phyloP scores from a whole-genome alignment of 2,797 vertebrate genomes.

The Poeciliopsis presidionis region DNA sequence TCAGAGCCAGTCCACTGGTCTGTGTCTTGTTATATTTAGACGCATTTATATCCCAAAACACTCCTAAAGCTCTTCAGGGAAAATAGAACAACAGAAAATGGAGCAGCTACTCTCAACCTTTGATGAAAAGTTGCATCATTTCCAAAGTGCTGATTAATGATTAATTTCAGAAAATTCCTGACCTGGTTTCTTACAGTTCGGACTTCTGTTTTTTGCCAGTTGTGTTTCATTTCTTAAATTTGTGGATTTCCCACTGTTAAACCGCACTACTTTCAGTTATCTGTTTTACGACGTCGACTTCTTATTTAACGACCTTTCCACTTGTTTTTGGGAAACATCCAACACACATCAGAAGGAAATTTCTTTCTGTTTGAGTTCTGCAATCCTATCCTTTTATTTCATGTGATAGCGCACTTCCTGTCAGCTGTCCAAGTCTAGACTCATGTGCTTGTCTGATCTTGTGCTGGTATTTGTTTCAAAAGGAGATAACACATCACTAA shows the following conservation, averaged over 20 bases:
- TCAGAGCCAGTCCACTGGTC: neutral
- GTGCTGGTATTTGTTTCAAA: neutral
- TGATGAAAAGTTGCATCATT: neutral
- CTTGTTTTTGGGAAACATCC: neutral
- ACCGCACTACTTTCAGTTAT: neutral
- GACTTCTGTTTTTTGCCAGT: neutral
- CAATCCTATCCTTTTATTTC: neutral
- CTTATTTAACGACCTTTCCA: neutral
- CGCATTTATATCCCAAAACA: neutral
- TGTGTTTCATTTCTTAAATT: constrained; percentile 1
- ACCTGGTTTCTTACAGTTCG: neutral
- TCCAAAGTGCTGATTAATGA: neutral
- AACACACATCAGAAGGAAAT: neutral
- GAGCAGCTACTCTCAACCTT: neutral
- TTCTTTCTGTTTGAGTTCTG: neutral
- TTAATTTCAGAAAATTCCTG: neutral
- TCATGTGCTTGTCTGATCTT: neutral
- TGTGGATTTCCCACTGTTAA: neutral
- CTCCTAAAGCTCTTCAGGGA: neutral
- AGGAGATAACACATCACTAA: neutral
- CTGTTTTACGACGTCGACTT: neutral
- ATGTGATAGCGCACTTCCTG: neutral
- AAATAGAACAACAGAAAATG: neutral
- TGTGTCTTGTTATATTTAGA: neutral
- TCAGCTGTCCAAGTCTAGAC: neutral